Evolutionary conservation across 2,113 vertebrate species (phyloP).

Genomic region (Psammodynastes pulverulentus): DNA sequence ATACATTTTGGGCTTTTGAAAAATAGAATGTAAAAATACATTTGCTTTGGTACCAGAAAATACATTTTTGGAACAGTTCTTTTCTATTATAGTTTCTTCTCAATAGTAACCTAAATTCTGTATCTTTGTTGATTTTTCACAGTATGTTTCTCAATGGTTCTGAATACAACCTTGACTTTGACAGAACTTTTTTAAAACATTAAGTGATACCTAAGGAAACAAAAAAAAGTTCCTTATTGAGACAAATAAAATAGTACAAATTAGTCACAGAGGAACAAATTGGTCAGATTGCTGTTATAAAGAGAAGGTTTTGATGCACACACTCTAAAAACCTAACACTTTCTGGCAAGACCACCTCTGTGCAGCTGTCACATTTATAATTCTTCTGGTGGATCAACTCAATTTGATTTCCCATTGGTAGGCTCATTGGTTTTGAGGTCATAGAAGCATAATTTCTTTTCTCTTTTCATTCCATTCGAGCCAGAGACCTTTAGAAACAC

Average conservation of each 20-base stretch:
- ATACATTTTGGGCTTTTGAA: not conserved
- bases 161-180: not conserved
- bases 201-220: not conserved
- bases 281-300: not conserved
- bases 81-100: not conserved
- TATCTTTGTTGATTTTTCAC: not conserved
- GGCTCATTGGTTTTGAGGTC: not conserved
- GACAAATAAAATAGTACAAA: not conserved
- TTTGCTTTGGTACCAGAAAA: not conserved
- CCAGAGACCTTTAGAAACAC: not conserved
- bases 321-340: not conserved
- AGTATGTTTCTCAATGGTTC: not conserved
- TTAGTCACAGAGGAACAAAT: not conserved
- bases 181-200: not conserved
- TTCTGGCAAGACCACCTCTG: not conserved
- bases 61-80: not conserved
- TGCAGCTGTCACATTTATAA: not conserved
- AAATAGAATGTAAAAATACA: not conserved
- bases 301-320: not conserved
- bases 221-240: not conserved
- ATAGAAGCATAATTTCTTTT: not conserved
- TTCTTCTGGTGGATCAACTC: not conserved
- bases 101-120: not conserved
- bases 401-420: not conserved
- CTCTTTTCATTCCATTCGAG: conserved; percentile 1